Conservation (phyloP, 1,140 invertebrate genomes). For the Pseudoatta argentina region DNA sequence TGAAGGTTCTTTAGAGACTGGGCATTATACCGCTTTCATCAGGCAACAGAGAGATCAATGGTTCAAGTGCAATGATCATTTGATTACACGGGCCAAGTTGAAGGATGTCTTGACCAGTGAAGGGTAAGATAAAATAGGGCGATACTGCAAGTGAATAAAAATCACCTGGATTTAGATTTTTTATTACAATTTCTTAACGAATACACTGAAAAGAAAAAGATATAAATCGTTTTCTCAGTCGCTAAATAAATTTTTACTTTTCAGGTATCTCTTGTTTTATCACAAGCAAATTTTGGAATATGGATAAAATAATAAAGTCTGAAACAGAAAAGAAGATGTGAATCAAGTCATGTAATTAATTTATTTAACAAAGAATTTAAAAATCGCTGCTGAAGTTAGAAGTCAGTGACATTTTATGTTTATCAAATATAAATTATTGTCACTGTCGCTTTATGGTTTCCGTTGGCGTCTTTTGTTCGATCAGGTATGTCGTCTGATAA, state of each 20-base stretch:
- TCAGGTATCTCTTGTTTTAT: slow-evolving; percentile 96
- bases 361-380: slow-evolving; percentile 68
- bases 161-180: not conserved
- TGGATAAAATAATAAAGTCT: slow-evolving; percentile 86
- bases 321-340: slow-evolving; percentile 60
- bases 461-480: slow-evolving; percentile 62
- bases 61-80: slow-evolving; percentile 99
- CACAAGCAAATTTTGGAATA: slow-evolving; percentile 96
- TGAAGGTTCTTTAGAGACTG: slow-evolving; percentile 95
- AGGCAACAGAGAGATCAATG: slow-evolving; percentile 96
- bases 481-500: slow-evolving; percentile 19
- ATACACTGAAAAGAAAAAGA: slow-evolving; percentile 3
- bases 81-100: slow-evolving; percentile 94
- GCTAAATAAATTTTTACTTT: slow-evolving; percentile 69
- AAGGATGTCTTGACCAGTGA: slow-evolving; percentile 97
- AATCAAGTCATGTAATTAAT: slow-evolving; percentile 75
- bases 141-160: not conserved
- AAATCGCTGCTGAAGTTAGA: slow-evolving; percentile 31
- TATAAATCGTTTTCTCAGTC: slow-evolving; percentile 2
- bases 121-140: slow-evolving; percentile 90
- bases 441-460: slow-evolving; percentile 45
- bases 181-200: not conserved
- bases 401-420: slow-evolving; percentile 25
- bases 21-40: slow-evolving; percentile 98
- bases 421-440: slow-evolving; percentile 48